phyloP scores from a whole-genome alignment of 2,888 invertebrate species.

The Nebria salina region DNA sequence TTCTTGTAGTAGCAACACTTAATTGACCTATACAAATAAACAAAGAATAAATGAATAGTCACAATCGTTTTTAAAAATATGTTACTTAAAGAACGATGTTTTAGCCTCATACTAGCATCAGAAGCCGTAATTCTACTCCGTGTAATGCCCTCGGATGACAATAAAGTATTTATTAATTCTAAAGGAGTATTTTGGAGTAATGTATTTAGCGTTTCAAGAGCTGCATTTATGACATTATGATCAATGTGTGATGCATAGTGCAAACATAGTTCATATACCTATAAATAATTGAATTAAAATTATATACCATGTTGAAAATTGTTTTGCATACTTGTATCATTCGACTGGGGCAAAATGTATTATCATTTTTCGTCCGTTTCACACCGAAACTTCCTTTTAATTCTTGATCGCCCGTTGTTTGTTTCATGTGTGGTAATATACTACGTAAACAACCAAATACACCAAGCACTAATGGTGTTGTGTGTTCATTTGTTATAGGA shows the following conservation, averaged over 20 bases:
- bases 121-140: constrained; percentile 60
- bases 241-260: constrained; percentile 76
- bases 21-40: constrained; percentile 59
- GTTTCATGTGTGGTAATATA: constrained; percentile 68
- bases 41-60: neutral
- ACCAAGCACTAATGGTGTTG: constrained; percentile 69
- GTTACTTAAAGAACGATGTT: constrained; percentile 68
- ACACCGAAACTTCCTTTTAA: constrained; percentile 58
- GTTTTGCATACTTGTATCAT: constrained; percentile 57
- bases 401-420: constrained; percentile 52
- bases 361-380: constrained; percentile 55
- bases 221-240: constrained; percentile 89
- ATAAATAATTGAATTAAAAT: constrained; percentile 63
- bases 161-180: constrained; percentile 65
- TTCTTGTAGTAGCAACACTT: constrained; percentile 60
- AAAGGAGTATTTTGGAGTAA: constrained; percentile 68
- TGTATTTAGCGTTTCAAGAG: constrained; percentile 80
- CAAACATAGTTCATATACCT: constrained; percentile 82
- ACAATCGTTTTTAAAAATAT: neutral
- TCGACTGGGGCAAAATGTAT: constrained; percentile 57
- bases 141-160: constrained; percentile 64
- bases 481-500: constrained; percentile 59
- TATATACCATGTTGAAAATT: constrained; percentile 12
- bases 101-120: constrained; percentile 59
- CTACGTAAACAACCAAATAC: constrained; percentile 72